Evolutionary conservation across 2,888 invertebrate species (phyloP).

Genomic region (Tachystola acroxantha): DNA sequence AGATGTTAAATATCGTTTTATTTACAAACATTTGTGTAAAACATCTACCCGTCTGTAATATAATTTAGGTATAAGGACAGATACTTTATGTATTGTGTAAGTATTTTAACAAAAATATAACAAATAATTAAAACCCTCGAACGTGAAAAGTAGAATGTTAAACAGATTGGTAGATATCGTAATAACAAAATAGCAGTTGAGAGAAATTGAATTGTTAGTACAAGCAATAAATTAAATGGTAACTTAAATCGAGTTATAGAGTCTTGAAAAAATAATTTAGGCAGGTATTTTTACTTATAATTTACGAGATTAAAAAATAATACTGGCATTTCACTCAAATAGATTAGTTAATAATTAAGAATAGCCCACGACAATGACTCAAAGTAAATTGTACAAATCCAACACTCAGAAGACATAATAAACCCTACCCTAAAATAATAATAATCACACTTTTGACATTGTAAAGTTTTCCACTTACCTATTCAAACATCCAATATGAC

Average conservation of each 20-base stretch:
- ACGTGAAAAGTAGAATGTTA: background rate
- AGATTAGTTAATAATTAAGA: slow-evolving; percentile 15
- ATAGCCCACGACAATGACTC: slow-evolving; percentile 62
- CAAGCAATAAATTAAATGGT: slow-evolving; percentile 19
- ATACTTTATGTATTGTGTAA: background rate
- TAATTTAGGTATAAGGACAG: background rate
- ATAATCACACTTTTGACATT: slow-evolving; percentile 78
- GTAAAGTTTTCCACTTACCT: slow-evolving; percentile 71
- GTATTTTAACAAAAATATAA: background rate
- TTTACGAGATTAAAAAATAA: slow-evolving; percentile 9
- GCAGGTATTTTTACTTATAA: background rate
- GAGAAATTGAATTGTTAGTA: slow-evolving; percentile 6
- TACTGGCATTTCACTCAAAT: slow-evolving; percentile 12
- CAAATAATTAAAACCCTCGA: slow-evolving; percentile 6
- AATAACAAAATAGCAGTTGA: slow-evolving; percentile 3
- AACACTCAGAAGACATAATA: slow-evolving; percentile 56
- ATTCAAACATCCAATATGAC: slow-evolving; percentile 72
- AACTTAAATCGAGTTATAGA: slow-evolving; percentile 19
- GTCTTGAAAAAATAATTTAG: slow-evolving; percentile 2
- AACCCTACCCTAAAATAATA: slow-evolving; percentile 65
- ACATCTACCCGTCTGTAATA: slow-evolving; percentile 23
- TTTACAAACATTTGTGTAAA: slow-evolving; percentile 12
- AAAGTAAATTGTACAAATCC: slow-evolving; percentile 58
- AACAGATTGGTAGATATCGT: slow-evolving; percentile 21
- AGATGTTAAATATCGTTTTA: slow-evolving; percentile 16